Percentiles rank a stretch among this genome's conserved stretches.
Conservation (phyloP, 1,140 invertebrate species). For the Manduca sexta region DNA sequence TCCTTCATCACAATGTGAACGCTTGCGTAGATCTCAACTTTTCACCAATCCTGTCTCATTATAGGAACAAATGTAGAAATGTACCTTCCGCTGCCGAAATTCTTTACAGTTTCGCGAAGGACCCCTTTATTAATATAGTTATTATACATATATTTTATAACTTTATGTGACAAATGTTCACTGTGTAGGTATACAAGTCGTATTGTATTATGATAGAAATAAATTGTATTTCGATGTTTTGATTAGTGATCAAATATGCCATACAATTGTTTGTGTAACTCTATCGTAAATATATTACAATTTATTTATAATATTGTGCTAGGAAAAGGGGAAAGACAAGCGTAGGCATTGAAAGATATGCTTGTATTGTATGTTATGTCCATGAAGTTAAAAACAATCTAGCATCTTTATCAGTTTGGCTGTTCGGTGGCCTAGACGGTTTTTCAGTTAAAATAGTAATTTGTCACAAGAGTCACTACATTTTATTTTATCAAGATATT, state of each 20-base stretch:
- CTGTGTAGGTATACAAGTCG: conserved; percentile 52
- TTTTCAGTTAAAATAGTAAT: no score
- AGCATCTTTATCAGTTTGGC: no score
- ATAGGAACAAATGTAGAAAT: no score
- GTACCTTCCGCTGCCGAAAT: no score
- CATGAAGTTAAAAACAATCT: no score
- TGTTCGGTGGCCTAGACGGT: no score
- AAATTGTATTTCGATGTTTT: conserved; percentile 58
- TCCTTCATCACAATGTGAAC: no score
- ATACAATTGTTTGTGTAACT: conserved; percentile 7
- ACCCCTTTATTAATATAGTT: conserved; percentile 22
- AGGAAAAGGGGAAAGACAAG: not conserved
- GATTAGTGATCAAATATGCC: conserved; percentile 39
- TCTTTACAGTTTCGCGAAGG: not conserved
- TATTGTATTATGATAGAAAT: conserved; percentile 30
- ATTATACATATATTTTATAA: conserved; percentile 55
- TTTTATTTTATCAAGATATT: no score
- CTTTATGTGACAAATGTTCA: conserved; percentile 49
- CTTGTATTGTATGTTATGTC: not conserved
- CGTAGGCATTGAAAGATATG: not conserved
- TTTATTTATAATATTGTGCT: not conserved
- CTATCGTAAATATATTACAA: not conserved
- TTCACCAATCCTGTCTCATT: no score
- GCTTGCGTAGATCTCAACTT: no score
- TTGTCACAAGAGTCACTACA: no score